Evolutionary conservation across 2,113 vertebrate species (phyloP).

Genomic region (Perccottus glenii): DNA sequence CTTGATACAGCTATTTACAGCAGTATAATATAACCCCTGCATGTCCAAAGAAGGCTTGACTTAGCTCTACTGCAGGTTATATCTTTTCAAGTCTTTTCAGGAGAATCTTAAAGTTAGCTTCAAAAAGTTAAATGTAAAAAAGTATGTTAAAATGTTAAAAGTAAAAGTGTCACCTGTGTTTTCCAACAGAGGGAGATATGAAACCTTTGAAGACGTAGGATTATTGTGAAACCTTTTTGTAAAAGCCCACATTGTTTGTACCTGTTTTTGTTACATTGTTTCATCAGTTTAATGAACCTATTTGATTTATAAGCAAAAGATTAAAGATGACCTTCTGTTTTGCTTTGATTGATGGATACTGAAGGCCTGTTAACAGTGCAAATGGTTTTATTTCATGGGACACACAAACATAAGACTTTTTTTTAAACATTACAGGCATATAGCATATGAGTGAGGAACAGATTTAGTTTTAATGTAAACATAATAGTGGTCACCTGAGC

Average conservation of each 20-base stretch:
- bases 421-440: slow-evolving; percentile 33
- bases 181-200: not conserved
- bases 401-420: slow-evolving; percentile 35
- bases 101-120: not conserved
- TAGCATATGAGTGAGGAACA: slow-evolving; percentile 25
- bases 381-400: slow-evolving; percentile 50
- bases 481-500: slow-evolving; percentile 65
- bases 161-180: not conserved
- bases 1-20: not conserved
- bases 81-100: not conserved
- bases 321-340: slow-evolving; percentile 39
- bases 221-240: slow-evolving; percentile 22
- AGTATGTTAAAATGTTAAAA: not conserved
- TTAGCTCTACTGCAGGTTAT: not conserved
- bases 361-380: slow-evolving; percentile 41
- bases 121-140: no score
- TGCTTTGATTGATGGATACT: slow-evolving; percentile 11
- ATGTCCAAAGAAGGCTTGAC: not conserved
- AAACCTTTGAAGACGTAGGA: not conserved
- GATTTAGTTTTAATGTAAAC: slow-evolving; percentile 62
- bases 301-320: slow-evolving; percentile 36
- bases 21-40: not conserved
- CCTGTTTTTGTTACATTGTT: slow-evolving; percentile 34
- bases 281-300: slow-evolving; percentile 26
- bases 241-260: slow-evolving; percentile 35